These are phyloP conservation scores for Hyphantria cunea DNA, from an alignment of 1,140 invertebrate species.

Conservation along the genomic window DNA sequence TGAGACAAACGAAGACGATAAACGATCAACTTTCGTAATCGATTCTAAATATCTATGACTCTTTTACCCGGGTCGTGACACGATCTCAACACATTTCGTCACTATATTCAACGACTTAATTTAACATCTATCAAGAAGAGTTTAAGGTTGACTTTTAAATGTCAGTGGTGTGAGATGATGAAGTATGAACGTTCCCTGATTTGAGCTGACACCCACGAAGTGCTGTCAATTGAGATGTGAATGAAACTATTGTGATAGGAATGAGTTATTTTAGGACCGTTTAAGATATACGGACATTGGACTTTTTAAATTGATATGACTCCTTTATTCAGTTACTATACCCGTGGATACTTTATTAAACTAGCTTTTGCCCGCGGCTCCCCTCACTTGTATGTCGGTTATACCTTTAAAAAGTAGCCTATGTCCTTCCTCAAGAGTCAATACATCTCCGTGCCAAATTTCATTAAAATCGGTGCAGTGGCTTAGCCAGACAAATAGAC, in stretches of 20 bases:
- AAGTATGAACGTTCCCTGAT: constrained; percentile 42
- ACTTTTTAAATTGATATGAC: constrained; percentile 40
- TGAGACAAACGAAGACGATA: constrained; percentile 13
- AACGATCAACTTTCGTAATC: constrained; percentile 37
- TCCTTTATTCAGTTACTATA: constrained; percentile 26
- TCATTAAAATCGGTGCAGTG: no score
- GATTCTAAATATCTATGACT: constrained; percentile 35
- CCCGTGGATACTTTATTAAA: not conserved
- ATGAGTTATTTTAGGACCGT: constrained; percentile 38
- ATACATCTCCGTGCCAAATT: no score
- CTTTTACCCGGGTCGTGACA: constrained; percentile 41
- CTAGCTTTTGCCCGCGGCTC: no score
- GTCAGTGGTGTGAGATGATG: no score
- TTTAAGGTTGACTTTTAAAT: constrained; percentile 3
- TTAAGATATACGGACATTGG: constrained; percentile 35
- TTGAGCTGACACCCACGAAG: constrained; percentile 44
- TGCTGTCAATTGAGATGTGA: constrained; percentile 57
- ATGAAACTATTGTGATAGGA: constrained; percentile 54
- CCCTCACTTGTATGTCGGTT: no score
- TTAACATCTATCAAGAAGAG: not conserved
- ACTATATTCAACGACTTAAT: constrained; percentile 18
- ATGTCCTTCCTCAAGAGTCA: no score
- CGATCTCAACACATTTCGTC: constrained; percentile 36
- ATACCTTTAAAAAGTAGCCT: no score
- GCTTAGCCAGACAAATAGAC: no score